Base-by-base conservation (phyloP, 2,113 vertebrate genomes). In the Anolis sagrei region DNA sequence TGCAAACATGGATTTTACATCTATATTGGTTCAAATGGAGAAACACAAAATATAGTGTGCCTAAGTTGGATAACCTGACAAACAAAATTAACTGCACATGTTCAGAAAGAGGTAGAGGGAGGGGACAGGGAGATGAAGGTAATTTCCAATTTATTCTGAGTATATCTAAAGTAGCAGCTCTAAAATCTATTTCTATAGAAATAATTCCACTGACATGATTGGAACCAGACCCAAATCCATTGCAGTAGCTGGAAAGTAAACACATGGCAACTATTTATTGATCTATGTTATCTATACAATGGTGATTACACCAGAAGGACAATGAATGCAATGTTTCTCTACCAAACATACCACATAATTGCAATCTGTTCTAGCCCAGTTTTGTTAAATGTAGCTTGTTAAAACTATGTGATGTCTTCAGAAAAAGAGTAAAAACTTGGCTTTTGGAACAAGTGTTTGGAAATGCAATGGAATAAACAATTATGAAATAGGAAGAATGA, bases 11-110 rank as follows among this genome's bases (percentile, higher is more conserved):
- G 25, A 39, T 61, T 73, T 14, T 36, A 23, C 21, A 64, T 64
- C 69, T 44, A 0, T 70, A 54, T 78, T 88, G 85, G 39, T n/a
- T 89, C 36, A 23, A 85, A 89, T 44, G 51, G 3, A 79, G 13
- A 39, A 51, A 58, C 54, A 85, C 74, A 3, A 7, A 58, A 85
- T 51, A 76, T 48, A 44, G 19, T 87, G 27, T 79, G 0, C 75
- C 83, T 61, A 29, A 25, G 29, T 32, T 69, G 13, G 6, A 36
- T 4, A 69, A 11, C 2, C 32, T 68, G 39, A 68, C 32, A 81
- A 34, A 36, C 18, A 51, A 34, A 81, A 70, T 39, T 58, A 54
- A 73, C 7, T 39, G 49, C 13, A 39, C 11, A 29, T 58, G 39
- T 62, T 62, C 34, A 62, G 23, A 58, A 58, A 61, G 32, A 61